Evolutionary conservation across 2,797 vertebrate species (phyloP), one percentile per base, ranked within the genome.

Genomic region (Kryptopterus vitreolus): DNA sequence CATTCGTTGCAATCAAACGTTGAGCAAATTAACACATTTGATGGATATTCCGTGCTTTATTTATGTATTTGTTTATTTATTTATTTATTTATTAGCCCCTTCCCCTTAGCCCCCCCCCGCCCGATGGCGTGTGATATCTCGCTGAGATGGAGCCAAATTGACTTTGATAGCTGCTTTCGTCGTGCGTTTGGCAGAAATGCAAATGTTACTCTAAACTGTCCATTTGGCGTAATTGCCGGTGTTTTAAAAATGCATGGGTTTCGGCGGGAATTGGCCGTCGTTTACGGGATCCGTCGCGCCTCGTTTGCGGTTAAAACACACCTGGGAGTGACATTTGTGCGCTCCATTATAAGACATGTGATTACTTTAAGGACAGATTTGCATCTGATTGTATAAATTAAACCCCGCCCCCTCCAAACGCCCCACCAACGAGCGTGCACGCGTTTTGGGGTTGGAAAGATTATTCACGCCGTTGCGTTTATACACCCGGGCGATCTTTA

Each of bases 301-400:
- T 92, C 92, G 92, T 94, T 94, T 93, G 90, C 90, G 89, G 90
- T 91, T 91, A 93, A 93, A 94, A 93, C 92, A 91, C 92, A 92
- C 92, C 92, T 93, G 88, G 89, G 88, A 91, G 90, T 92, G 92
- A 92, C 92, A 94, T 91, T 89, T 90, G 83, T 90, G 89, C 90
- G 90, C 91, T 93, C 91, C 91, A 91, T 93, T 93, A 94, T 92
- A 93, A 91, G 91, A 91, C 89, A 88, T 87, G 90, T 92, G 92
- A 92, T 93, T 92, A 94, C 91, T 79, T 85, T 87, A 91, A 90
- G 91, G 91, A 90, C 89, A 91, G 92, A 93, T 93, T 93, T 93
- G 92, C 92, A 92, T 95, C 91, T 91, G 91, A 93, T 92, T 90
- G 91, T 76, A 76, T 68, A 85, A 70, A 82, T 68, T 77, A 82